Conservation (phyloP, 2,113 vertebrate genomes). For the Sinocyclocheilus rhinocerous region DNA sequence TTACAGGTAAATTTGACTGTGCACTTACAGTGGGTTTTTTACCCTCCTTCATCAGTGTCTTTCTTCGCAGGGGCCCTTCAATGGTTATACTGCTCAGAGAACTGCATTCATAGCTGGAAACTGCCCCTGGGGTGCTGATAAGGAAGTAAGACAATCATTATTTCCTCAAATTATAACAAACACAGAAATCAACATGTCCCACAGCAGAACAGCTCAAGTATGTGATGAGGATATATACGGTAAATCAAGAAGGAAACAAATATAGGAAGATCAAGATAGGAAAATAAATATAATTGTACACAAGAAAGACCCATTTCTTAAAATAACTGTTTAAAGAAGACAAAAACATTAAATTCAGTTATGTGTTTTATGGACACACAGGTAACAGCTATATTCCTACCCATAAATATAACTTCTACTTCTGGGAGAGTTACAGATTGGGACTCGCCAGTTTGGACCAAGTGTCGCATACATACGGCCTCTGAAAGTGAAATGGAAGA, state of each 20-base stretch:
- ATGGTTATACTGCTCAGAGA: constrained; percentile 81
- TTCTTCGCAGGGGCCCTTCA: constrained; percentile 88
- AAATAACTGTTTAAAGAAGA: not conserved
- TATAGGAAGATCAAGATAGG: not conserved
- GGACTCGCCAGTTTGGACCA: constrained; percentile 95
- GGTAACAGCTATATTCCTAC: constrained; percentile 70
- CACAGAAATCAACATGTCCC: not conserved
- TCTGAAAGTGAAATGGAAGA: constrained; percentile 73
- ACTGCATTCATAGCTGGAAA: constrained; percentile 78
- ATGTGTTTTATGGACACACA: not conserved
- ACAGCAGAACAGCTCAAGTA: not conserved
- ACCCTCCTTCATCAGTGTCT: constrained; percentile 92
- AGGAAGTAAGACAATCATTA: not conserved
- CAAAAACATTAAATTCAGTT: not conserved
- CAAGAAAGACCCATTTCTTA: no score
- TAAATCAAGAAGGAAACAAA: not conserved
- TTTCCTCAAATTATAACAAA: no score
- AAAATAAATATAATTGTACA: no score
- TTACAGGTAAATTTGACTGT: not conserved
- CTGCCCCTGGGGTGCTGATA: constrained; percentile 78
- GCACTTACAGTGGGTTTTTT: constrained; percentile 87
- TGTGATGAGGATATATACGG: not conserved
- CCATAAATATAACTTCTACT: constrained; percentile 91
- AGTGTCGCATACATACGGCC: constrained; percentile 93
- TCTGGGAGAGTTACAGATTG: constrained; percentile 86